Conservation (phyloP, 2,888 invertebrate genomes). For the Lycophotia porphyrea region DNA sequence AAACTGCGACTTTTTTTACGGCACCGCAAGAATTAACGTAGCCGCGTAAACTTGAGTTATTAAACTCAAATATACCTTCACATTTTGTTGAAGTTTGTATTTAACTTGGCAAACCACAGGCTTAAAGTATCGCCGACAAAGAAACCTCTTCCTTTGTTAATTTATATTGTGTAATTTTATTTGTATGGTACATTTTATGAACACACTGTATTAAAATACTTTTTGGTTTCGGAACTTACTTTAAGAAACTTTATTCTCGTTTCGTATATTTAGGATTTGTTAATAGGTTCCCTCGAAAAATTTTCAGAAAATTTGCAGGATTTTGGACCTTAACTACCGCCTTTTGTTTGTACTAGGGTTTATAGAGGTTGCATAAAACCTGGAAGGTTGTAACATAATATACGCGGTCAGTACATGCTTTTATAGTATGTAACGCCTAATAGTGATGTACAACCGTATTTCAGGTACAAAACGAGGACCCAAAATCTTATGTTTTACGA, state of each 20-base stretch:
- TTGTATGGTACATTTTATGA: conserved; percentile 34
- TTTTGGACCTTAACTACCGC: not conserved
- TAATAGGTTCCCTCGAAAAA: conserved; percentile 2
- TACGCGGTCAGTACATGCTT: conserved; percentile 28
- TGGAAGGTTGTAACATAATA: conserved; percentile 30
- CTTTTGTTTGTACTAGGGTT: conserved; percentile 22
- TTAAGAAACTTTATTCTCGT: conserved; percentile 31
- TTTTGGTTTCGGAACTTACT: conserved; percentile 14
- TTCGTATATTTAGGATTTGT: conserved; percentile 7
- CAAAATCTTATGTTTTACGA: conserved; percentile 63
- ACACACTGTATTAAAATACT: conserved; percentile 15
- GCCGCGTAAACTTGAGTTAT: conserved; percentile 60
- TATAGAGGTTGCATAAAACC: conserved; percentile 33
- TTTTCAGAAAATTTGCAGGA: not conserved
- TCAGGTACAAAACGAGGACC: conserved; percentile 60
- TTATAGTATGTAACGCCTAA: conserved; percentile 23
- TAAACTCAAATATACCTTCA: conserved; percentile 57
- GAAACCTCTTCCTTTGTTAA: conserved; percentile 54
- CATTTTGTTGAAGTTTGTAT: conserved; percentile 54
- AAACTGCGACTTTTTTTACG: conserved; percentile 64
- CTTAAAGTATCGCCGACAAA: conserved; percentile 48
- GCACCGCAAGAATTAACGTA: conserved; percentile 57
- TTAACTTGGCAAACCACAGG: conserved; percentile 51
- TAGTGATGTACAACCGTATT: conserved; percentile 48
- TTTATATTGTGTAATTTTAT: conserved; percentile 50